Evolutionary conservation across 2,888 invertebrate species (phyloP), one percentile per base, ranked within the genome.

Genomic region (Habrosyne pyritoides): DNA sequence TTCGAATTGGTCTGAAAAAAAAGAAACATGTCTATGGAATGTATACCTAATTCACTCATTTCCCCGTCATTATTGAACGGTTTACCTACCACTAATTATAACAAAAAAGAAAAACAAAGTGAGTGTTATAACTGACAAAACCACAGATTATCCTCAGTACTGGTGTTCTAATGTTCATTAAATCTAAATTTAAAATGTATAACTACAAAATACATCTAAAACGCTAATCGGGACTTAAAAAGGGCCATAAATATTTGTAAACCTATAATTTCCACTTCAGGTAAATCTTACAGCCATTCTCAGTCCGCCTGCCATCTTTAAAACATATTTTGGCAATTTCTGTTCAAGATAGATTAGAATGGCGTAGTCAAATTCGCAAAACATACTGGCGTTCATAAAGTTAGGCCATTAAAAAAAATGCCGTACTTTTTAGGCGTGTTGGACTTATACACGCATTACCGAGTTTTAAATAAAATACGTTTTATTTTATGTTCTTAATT

Each of bases 241-340:
- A 53, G 57, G 61, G 55, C 64, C 52, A 56, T 61, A 56, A 56
- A 59, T 64, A 62, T 33, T n/a, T 33, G n/a, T 67, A 67, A 30
- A 57, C 63, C 55, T 58, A 56, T 21, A 56, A 55, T 60, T 67
- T 63, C 61, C 59, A 65, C 26, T 49, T 49, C 26, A 26, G 22
- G 26, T 61, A 61, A 52, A 57, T 67, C 63, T 74, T 69, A 87
- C 86, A 88, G 87, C 88, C 88, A 71, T 82, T 75, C 71, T 87
- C 89, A 88, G 87, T 88, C 87, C 71, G 66, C 71, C 62, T 77
- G 81, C 83, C 79, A 66, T 67, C 53, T 24, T 26, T 49, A 26
- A 1, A 26, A 7, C 12, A 26, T 49, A 46, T 52, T 47, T 50
- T 50, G 50, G 50, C 50, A 28, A 28, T 18, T 28, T 47, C 21